Percentiles rank a stretch among this genome's conserved stretches.
Conservation (phyloP, 2,888 invertebrate genomes). For the Mimas tiliae region DNA sequence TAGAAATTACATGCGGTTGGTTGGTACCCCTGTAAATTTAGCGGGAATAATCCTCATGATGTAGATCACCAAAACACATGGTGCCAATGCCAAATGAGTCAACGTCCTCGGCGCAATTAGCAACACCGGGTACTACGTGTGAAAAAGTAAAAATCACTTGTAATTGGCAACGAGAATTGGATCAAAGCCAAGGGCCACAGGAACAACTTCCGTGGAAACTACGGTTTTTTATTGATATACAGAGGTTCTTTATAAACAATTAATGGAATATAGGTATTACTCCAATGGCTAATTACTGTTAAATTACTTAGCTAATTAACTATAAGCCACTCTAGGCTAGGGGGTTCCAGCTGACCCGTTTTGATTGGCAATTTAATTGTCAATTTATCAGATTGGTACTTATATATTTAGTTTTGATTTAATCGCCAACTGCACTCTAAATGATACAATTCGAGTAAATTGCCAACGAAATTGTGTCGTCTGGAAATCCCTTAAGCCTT, state of each 20-base stretch:
- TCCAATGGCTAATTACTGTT: neutral
- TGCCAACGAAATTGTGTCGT: too few relatives aligned
- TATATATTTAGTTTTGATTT: too few relatives aligned
- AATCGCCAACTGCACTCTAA: too few relatives aligned
- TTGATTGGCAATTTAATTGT: too few relatives aligned
- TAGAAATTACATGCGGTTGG: neutral
- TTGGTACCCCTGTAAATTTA: neutral
- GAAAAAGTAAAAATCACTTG: conserved; percentile 31
- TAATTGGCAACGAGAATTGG: conserved; percentile 26
- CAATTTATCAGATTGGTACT: too few relatives aligned
- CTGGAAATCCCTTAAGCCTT: too few relatives aligned
- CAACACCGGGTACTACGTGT: conserved; percentile 34
- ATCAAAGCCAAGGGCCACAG: conserved; percentile 5
- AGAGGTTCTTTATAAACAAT: neutral
- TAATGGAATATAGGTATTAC: neutral
- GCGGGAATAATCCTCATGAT: neutral
- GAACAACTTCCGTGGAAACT: conserved; percentile 31
- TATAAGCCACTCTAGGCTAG: too few relatives aligned
- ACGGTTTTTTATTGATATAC: conserved; percentile 1
- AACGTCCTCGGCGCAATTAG: conserved; percentile 32
- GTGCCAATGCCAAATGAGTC: conserved; percentile 36
- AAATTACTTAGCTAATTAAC: neutral
- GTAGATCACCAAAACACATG: conserved; percentile 30
- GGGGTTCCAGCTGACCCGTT: too few relatives aligned
- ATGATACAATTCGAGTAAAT: too few relatives aligned